Evolutionary conservation across 2,113 vertebrate genomes (phyloP), one percentile per base, ranked within the genome.

Genomic region (Neogale vison): DNA sequence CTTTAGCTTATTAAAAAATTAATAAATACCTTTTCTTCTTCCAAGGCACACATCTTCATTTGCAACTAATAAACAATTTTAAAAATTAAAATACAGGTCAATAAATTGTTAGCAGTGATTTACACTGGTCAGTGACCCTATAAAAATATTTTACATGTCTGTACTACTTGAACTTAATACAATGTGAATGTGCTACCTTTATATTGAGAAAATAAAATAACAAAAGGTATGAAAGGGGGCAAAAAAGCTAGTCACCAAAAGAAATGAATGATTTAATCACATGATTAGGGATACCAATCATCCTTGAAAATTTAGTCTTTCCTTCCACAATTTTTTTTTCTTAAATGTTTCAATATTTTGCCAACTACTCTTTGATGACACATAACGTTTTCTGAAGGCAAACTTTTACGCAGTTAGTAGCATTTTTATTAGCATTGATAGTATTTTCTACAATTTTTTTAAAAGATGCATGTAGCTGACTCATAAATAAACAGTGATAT

Each of bases 1-100:
- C 26, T 92, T 88, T 80, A 87, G 93, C 74, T 92, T 87, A 86
- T 57, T 92, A 67, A 31, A 89, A 96, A 97, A 96, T 72, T 90
- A 93, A 97, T 85, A 97, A 96, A 59, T 99, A 99, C 99, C 99
- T 99, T 99, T 98, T 99, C 99, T 98, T 99, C 99, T 98, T 99
- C 99, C 83, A 98, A 77, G 93, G 96, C 98, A 98, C 98, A 99
- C 96, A 99, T 98, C 98, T 98, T 99, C 98, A 98, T 97, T 98
- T 99, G 99, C 92, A 99, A 99, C 99, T 98, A 47, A 93, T 74
- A 90, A 92, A 93, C 20, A 94, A 96, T 97, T 67, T 84, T 6
- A 79, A 96, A 97, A 93, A 93, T 89, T 65, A 96, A 97, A 97
- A 97, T 55, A 95, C 31, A 97, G 50, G n/a, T 92, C 80, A 92